These are phyloP conservation scores for Gorsachius magnificus DNA, from an alignment of 2,797 vertebrate species.

Conservation along the genomic window DNA sequence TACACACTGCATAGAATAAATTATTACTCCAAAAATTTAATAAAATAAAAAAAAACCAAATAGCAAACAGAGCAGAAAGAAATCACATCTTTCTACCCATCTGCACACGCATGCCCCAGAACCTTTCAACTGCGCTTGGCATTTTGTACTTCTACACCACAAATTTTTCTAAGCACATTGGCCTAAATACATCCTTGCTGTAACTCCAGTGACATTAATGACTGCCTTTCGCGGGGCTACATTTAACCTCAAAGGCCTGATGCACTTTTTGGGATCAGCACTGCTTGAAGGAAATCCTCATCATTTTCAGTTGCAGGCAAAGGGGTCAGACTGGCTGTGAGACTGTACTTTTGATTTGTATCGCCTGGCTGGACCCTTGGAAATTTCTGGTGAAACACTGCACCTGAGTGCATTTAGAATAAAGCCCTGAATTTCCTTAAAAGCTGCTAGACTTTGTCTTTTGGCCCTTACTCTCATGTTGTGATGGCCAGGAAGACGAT, in stretches of 20 bases:
- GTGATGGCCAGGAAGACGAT: background rate
- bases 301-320: background rate
- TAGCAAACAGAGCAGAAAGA: constrained; percentile 64
- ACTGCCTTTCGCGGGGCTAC: background rate
- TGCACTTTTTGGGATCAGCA: background rate
- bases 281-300: background rate
- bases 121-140: background rate
- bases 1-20: background rate
- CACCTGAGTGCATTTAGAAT: background rate
- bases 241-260: constrained; percentile 5
- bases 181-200: background rate
- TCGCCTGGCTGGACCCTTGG: background rate
- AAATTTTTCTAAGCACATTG: background rate
- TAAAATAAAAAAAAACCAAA: background rate
- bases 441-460: background rate
- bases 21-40: background rate
- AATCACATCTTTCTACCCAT: constrained; percentile 57
- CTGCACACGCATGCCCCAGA: constrained; percentile 51
- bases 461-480: background rate
- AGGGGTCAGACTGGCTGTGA: background rate
- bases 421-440: background rate
- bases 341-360: background rate
- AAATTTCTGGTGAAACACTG: background rate
- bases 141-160: constrained; percentile 35
- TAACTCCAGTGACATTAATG: constrained; percentile 7